Base-by-base conservation (phyloP, 2,888 invertebrate genomes). In the Xylota segnis region DNA sequence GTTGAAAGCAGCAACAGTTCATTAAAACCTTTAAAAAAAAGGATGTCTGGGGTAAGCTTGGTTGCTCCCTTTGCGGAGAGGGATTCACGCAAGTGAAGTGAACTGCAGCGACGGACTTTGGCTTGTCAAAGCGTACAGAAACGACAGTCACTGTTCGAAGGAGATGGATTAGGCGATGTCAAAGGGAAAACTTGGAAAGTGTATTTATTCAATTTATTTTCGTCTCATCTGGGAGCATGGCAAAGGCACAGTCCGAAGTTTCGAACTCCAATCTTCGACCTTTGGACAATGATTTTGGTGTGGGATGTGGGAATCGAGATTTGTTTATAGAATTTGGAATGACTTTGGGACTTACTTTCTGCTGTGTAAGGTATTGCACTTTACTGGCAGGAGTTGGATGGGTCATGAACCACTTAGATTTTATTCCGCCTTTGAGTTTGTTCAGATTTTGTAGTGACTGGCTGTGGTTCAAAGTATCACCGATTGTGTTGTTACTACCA, bases 1-100 rank as follows among this genome's bases (percentile, higher is more conserved):
- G 61, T 45, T 63, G 71, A 56, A 65, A 45, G 23, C n/a, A 72
- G 58, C 72, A 79, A 72, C 72, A 72, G 79, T 79, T 79, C 58
- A 79, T 79, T 66, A 52, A 71, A 65, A 56, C 56, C 18, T 32
- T 29, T 34, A 4, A 34, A 61, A 74, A 16, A 40, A 34, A n/a
- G 45, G 43, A 47, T 34, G 58, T 58, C 75, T 66, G 56, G 52
- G 50, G 74, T 52, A 37, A 37, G 71, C n/a, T 34, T 61, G 52
- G 56, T 63, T 66, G 66, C 66, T 76, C 50, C 66, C 59, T 76
- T 66, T 47, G 45, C 54, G n/a, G 34, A 10, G 61, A 12, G 40
- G 2, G 54, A 50, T 56, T 37, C 34, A 37, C 54, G 63, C 43
- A 63, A 56, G 5, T 58, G 52, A 58, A 58, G n/a, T 66, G 66